phyloP scores from a whole-genome alignment of 53 echinoderm and acorn worm genomes.

The Echinarachnius parma region DNA sequence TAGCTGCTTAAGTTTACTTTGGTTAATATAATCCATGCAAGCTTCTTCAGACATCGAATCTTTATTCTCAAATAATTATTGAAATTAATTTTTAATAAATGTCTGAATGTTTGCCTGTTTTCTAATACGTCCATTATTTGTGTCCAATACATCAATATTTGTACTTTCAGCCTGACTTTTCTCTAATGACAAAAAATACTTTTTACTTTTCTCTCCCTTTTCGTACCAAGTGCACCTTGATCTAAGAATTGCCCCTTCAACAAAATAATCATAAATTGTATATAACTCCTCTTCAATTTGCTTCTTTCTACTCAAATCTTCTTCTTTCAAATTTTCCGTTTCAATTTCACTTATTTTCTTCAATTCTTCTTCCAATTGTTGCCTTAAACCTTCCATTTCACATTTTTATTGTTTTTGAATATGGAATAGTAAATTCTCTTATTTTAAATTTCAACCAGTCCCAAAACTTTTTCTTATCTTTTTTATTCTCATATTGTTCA shows the following conservation, averaged over 20 bases:
- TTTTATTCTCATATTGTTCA: neutral
- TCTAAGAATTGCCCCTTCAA: neutral
- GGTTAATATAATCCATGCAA: neutral
- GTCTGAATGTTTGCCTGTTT: neutral
- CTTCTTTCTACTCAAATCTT: neutral
- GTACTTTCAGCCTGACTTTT: neutral
- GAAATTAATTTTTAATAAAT: neutral
- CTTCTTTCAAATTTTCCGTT: neutral
- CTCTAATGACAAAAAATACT: constrained; percentile 14
- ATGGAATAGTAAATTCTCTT: constrained; percentile 18
- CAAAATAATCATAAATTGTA: constrained; percentile 18
- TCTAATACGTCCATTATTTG: neutral
- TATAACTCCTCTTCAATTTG: neutral
- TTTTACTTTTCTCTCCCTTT: constrained; percentile 1
- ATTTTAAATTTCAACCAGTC: constrained; percentile 14
- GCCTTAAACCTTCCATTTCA: neutral
- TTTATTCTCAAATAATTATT: constrained; percentile 11
- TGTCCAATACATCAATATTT: constrained; percentile 5
- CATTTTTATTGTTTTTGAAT: constrained; percentile 23
- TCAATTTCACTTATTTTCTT: neutral
- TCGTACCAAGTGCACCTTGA: constrained; percentile 15
- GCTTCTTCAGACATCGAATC: neutral
- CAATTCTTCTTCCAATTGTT: neutral
- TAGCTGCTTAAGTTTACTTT: neutral
- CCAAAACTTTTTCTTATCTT: constrained; percentile 13